Evolutionary conservation across 2,797 vertebrate species (phyloP), one percentile per base, ranked within the genome.

Genomic region (Ctenopoma multispine): DNA sequence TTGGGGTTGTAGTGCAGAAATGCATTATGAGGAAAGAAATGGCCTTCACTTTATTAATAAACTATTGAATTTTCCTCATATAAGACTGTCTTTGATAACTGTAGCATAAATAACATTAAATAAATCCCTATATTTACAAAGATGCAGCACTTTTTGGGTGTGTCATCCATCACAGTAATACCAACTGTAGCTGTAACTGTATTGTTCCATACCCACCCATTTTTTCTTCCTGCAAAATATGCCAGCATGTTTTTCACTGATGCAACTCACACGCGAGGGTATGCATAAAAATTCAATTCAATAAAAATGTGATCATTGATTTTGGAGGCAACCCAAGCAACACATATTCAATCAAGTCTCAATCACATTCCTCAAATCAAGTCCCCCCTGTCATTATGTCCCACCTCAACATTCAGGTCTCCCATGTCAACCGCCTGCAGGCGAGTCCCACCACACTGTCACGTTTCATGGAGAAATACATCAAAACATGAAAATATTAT

Each of bases 281-380:
- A 41, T 65, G 62, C 49, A 70, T 79, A 72, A 69, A 78, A 81
- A 86, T 63, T 63, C 63, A 38, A 69, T 70, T 86, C 65, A 72
- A 56, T 78, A 38, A 73, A 80, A 86, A 34, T 63, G 70, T 57
- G 59, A 72, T 79, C 53, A 81, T 81, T 75, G 84, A 84, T 89
- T 89, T 71, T 70, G 34, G 55, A 27, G 36, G 40, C 18, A 7
- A 55, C 71, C n/a, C 53, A 64, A 64, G 64, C 74, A 76, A 75
- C 83, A 82, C 74, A 72, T 69, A 72, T 77, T 90, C 81, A 75
- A 79, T 89, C 82, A 89, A 75, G 43, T 63, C 78, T 79, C 80
- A 82, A 81, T 85, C 80, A 84, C 65, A 79, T 85, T 70, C 75
- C 72, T 88, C 71, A 84, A 63, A 72, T 81, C 72, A 63, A 61